A percentile compares a stretch with the other conserved stretches of the same genome.
Evolutionary conservation across 2,113 vertebrate species (phyloP).

Genomic region (Gasterosteus nipponicus): DNA sequence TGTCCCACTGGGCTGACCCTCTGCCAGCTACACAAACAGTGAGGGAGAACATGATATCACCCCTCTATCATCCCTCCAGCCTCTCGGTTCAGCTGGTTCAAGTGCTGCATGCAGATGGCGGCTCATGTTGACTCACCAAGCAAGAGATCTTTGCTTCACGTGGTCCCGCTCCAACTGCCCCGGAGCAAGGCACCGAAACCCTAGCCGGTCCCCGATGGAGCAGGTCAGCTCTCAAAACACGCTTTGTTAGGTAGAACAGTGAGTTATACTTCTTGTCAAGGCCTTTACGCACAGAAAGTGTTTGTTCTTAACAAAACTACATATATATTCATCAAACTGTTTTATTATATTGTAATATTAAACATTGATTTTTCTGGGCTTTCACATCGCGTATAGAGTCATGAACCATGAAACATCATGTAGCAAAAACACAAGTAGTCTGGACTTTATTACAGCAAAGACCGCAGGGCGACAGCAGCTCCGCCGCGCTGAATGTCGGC

Average conservation of each 20-base stretch:
- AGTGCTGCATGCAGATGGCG: conserved; percentile 51
- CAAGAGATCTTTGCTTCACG: conserved; percentile 31
- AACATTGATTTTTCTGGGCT: not conserved
- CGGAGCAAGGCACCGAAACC: not conserved
- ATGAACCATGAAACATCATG: not conserved
- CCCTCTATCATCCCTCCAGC: conserved; percentile 72
- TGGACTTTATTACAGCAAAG: not conserved
- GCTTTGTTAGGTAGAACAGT: not conserved
- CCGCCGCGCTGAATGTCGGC: conserved; percentile 8
- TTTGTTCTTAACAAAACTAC: no score
- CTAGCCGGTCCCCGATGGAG: no score
- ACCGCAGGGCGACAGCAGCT: not conserved
- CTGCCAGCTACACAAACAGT: conserved; percentile 76
- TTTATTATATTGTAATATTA: not conserved
- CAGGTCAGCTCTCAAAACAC: not conserved
- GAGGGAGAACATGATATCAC: conserved; percentile 80
- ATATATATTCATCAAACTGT: not conserved
- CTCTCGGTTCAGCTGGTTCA: conserved; percentile 76
- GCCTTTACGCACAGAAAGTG: not conserved
- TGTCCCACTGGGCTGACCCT: conserved; percentile 54
- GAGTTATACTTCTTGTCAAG: not conserved
- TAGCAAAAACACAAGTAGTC: not conserved
- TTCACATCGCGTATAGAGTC: not conserved
- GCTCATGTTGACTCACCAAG: conserved; percentile 45
- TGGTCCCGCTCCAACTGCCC: not conserved